Evolutionary conservation across 2,888 invertebrate genomes (phyloP).

Genomic region (Cryptocephalus moraei): DNA sequence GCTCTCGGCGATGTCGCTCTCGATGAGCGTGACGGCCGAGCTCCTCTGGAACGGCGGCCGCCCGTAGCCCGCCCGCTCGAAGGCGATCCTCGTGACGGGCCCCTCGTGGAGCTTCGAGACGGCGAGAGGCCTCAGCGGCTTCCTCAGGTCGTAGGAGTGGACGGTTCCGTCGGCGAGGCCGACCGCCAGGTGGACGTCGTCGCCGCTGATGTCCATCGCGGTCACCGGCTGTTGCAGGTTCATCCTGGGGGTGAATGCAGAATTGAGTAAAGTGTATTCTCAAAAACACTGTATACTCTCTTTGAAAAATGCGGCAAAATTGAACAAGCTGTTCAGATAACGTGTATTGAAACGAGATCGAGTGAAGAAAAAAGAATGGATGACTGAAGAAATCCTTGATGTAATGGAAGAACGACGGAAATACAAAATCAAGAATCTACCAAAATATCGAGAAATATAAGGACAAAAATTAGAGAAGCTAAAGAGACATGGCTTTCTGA

Average conservation of each 20-base stretch:
- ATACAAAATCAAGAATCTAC: no score
- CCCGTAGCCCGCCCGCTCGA: not conserved
- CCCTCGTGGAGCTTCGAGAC: not conserved
- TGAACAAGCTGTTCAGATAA: no score
- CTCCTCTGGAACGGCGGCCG: not conserved
- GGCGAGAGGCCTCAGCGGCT: constrained; percentile 23
- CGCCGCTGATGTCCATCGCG: constrained; percentile 24
- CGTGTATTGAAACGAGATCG: no score
- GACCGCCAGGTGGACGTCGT: constrained; percentile 24
- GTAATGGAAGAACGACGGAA: no score
- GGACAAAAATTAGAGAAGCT: no score
- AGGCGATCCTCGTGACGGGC: not conserved
- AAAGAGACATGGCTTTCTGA: no score
- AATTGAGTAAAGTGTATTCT: constrained; percentile 8
- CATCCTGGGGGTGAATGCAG: constrained; percentile 22
- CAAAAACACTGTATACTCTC: no score
- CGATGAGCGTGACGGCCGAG: not conserved
- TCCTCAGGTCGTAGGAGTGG: constrained; percentile 27
- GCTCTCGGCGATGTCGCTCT: not conserved
- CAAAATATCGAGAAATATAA: no score
- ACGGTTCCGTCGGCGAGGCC: constrained; percentile 27
- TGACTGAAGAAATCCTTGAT: no score
- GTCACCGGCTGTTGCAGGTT: constrained; percentile 25
- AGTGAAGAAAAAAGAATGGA: no score
- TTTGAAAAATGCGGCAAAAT: no score